These are phyloP conservation scores for Calephelis nemesis DNA, from an alignment of 1,140 invertebrate genomes.

Conservation along the genomic window DNA sequence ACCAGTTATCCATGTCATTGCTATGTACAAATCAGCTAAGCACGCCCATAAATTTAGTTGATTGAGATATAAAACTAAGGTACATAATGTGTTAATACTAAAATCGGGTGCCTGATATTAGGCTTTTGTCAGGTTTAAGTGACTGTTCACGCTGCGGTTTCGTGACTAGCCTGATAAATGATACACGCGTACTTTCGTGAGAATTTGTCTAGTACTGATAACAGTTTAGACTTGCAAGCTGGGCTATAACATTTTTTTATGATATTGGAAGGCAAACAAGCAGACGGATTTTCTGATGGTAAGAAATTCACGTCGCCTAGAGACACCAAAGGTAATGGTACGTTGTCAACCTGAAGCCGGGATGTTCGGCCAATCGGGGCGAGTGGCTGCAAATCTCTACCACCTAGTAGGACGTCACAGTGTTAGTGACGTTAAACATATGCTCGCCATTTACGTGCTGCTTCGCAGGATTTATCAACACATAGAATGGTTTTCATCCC, in stretches of 20 bases:
- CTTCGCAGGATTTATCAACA: no score
- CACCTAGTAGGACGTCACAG: no score
- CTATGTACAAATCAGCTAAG: not conserved
- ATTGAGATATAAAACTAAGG: not conserved
- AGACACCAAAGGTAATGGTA: no score
- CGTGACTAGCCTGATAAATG: not conserved
- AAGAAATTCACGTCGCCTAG: no score
- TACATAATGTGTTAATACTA: not conserved
- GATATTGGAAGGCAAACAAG: no score
- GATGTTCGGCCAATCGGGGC: no score
- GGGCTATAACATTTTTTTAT: not conserved
- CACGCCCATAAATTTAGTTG: not conserved
- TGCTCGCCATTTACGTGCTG: no score
- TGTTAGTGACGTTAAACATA: no score
- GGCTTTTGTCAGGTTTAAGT: conserved; percentile 8
- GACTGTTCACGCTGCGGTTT: not conserved
- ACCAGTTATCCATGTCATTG: not conserved
- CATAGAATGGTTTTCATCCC: no score
- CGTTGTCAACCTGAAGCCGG: no score
- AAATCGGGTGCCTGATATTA: conserved; percentile 1
- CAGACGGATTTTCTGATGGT: no score
- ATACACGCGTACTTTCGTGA: not conserved
- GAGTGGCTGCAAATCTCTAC: no score
- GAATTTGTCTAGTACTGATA: not conserved
- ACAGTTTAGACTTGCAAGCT: not conserved